Percentiles rank a stretch among this genome's conserved stretches.
phyloP scores from a whole-genome alignment of 2,797 vertebrate species.

The Trematomus bernacchii region DNA sequence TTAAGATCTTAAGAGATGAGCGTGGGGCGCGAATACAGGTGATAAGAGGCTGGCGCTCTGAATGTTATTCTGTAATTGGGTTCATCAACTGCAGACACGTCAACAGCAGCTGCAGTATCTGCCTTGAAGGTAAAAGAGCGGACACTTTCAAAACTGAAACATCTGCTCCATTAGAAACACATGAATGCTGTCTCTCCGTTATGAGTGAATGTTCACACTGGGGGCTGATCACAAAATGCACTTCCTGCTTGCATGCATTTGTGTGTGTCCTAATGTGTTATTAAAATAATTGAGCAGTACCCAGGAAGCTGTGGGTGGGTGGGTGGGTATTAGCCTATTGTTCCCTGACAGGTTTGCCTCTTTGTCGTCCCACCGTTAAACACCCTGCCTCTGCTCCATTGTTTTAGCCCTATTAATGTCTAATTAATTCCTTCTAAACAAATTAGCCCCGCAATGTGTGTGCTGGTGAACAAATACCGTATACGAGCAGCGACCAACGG shows the following conservation, averaged over 20 bases:
- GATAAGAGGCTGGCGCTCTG: constrained; percentile 8
- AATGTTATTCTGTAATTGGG: constrained; percentile 53
- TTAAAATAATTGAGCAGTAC: constrained; percentile 71
- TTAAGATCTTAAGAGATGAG: constrained; percentile 40
- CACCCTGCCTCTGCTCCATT: constrained; percentile 68
- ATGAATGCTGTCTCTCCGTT: constrained; percentile 39
- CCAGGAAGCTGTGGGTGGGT: constrained; percentile 69
- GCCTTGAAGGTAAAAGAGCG: constrained; percentile 34
- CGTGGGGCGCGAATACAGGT: background rate
- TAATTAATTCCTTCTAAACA: constrained; percentile 77
- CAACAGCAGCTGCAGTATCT: constrained; percentile 45
- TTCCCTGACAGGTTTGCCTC: constrained; percentile 74
- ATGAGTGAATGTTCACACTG: constrained; percentile 32
- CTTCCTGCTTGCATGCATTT: constrained; percentile 30
- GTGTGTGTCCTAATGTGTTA: constrained; percentile 43
- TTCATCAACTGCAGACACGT: constrained; percentile 35
- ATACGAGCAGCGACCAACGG: constrained; percentile 15
- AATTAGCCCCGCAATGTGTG: constrained; percentile 63
- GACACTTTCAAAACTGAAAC: constrained; percentile 50
- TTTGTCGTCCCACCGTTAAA: constrained; percentile 71
- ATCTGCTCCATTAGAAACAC: constrained; percentile 55
- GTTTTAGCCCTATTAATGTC: constrained; percentile 73
- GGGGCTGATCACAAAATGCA: constrained; percentile 52
- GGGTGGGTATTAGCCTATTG: constrained; percentile 76
- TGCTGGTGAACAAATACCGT: constrained; percentile 30